These are phyloP conservation scores for Portunus trituberculatus DNA, from an alignment of 1,140 invertebrate species.

Conservation along the genomic window DNA sequence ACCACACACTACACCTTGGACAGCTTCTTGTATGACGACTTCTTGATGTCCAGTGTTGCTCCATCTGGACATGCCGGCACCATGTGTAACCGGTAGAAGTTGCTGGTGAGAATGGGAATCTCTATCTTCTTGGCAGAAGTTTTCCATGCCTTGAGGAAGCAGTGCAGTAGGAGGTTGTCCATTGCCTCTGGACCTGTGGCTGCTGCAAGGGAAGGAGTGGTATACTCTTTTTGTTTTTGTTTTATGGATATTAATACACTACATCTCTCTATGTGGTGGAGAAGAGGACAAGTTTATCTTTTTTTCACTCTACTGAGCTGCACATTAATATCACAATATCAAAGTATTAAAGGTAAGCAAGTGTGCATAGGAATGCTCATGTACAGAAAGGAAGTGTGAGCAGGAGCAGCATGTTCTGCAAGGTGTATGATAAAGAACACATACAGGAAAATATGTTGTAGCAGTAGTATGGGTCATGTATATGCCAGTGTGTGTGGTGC, in stretches of 20 bases:
- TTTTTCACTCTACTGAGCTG: too few species aligned
- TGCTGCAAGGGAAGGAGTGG: background rate
- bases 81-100: conserved; percentile 90
- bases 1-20: conserved; percentile 81
- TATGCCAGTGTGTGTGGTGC: too few species aligned
- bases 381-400: too few species aligned
- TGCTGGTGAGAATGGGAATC: conserved; percentile 88
- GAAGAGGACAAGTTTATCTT: too few species aligned
- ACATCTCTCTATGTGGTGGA: too few species aligned
- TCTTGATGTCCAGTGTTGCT: conserved; percentile 89
- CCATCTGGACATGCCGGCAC: conserved; percentile 86
- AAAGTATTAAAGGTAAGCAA: too few species aligned
- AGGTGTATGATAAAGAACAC: too few species aligned
- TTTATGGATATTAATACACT: background rate
- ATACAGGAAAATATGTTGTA: too few species aligned
- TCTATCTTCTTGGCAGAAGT: conserved; percentile 83
- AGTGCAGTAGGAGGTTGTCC: conserved; percentile 88
- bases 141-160: conserved; percentile 90
- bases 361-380: too few species aligned
- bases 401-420: too few species aligned
- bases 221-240: background rate
- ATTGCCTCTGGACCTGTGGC: conserved; percentile 82
- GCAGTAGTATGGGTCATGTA: too few species aligned
- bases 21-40: conserved; percentile 93
- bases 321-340: too few species aligned